Percentiles rank a stretch among this genome's conserved stretches.
phyloP scores from a whole-genome alignment of 2,797 vertebrate species.

The Coracias cyanogaster region DNA sequence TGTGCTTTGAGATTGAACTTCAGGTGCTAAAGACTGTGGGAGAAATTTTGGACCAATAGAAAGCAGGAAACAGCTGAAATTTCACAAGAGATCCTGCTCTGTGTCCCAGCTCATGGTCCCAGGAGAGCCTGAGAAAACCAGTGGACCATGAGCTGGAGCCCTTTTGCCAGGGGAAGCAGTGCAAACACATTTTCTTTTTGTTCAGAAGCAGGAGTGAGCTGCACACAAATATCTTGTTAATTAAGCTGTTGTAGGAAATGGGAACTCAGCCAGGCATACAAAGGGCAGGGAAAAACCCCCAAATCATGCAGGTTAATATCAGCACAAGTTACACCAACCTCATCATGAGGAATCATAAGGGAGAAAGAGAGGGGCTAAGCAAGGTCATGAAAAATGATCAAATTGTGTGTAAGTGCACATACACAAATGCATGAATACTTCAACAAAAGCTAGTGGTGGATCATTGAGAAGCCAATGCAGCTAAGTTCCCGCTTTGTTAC shows the following conservation, averaged over 20 bases:
- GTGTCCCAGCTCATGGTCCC: background rate
- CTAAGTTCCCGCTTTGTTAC: conserved; percentile 59
- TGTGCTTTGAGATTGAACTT: background rate
- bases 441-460: background rate
- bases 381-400: background rate
- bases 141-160: background rate
- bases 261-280: background rate
- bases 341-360: background rate
- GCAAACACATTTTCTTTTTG: background rate
- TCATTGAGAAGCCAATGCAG: background rate
- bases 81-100: background rate
- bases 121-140: background rate
- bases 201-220: background rate
- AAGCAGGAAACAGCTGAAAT: background rate
- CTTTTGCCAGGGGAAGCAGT: background rate
- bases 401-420: background rate
- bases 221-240: background rate
- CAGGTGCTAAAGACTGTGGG: background rate
- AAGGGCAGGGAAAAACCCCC: background rate
- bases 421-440: background rate
- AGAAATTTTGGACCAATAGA: background rate
- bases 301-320: background rate
- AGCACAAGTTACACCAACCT: background rate
- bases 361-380: background rate
- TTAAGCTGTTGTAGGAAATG: background rate